These are phyloP conservation scores for Nannobrachium achirus DNA, from an alignment of 2,113 vertebrate species.

Conservation along the genomic window DNA sequence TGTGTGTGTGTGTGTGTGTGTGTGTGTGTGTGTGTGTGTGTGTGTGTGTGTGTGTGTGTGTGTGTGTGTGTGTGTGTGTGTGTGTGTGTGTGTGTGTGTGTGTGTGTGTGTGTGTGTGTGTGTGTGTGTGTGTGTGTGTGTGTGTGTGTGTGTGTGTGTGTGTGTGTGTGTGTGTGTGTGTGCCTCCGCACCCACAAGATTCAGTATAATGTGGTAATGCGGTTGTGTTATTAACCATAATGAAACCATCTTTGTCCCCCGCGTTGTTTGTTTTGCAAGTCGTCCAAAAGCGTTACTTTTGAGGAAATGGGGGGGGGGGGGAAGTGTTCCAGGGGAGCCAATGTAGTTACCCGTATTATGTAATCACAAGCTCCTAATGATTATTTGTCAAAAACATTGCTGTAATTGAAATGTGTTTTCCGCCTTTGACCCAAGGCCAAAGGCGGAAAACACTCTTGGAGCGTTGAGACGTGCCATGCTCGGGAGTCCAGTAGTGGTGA, in stretches of 20 bases:
- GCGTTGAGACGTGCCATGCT: too few relatives aligned
- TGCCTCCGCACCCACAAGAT: slow-evolving; percentile 48
- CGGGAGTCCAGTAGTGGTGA: too few relatives aligned
- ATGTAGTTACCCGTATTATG: background rate
- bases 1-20: background rate
- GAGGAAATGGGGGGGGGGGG: background rate
- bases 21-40: slow-evolving; percentile 27
- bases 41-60: slow-evolving; percentile 18
- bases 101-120: background rate
- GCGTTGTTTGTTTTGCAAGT: slow-evolving; percentile 3
- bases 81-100: slow-evolving; percentile 29
- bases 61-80: slow-evolving; percentile 26
- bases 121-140: too few relatives aligned
- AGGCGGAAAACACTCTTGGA: too few relatives aligned
- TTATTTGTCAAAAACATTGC: too few relatives aligned
- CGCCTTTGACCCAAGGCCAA: too few relatives aligned
- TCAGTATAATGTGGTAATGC: slow-evolving; percentile 35
- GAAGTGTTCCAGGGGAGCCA: background rate
- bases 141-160: too few relatives aligned
- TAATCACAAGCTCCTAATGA: background rate
- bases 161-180: slow-evolving; percentile 28
- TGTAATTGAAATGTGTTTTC: too few relatives aligned
- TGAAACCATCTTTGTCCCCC: slow-evolving; percentile 9
- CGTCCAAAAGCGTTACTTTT: background rate
- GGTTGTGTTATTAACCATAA: slow-evolving; percentile 8